phyloP scores from a whole-genome alignment of 2,113 vertebrate genomes.

The Pelusios castaneus region DNA sequence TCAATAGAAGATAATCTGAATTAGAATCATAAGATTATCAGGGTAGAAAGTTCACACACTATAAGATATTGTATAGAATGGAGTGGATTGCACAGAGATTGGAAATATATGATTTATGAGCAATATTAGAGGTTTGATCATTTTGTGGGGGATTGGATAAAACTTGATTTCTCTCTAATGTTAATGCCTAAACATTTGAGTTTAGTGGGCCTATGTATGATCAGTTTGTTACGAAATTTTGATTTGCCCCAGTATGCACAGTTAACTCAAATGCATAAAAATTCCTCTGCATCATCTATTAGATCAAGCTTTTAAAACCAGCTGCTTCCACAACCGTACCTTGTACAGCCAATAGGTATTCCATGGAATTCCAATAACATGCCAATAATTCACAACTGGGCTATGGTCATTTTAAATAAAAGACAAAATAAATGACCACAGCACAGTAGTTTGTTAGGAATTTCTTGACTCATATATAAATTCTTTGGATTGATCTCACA shows the following conservation, averaged over 20 bases:
- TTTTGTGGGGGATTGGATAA: neutral
- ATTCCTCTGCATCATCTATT: neutral
- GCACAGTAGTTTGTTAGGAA: conserved; percentile 3
- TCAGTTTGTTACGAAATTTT: neutral
- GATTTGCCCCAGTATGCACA: neutral
- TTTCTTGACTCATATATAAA: neutral
- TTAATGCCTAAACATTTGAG: neutral
- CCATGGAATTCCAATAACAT: neutral
- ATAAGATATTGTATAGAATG: neutral
- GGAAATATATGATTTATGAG: neutral
- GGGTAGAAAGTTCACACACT: neutral
- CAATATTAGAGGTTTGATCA: neutral
- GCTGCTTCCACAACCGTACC: neutral
- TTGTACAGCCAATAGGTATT: neutral
- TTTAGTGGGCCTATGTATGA: neutral
- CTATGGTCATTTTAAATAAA: neutral
- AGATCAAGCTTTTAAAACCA: neutral
- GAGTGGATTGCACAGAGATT: neutral
- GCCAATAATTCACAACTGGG: neutral
- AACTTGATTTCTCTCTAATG: conserved; percentile 3
- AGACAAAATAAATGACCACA: neutral
- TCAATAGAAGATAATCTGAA: too few relatives aligned
- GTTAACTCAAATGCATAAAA: neutral
- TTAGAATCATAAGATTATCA: neutral
- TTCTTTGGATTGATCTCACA: neutral